Evolutionary conservation across 1,140 invertebrate genomes (phyloP).

Genomic region (Zophobas atratus): DNA sequence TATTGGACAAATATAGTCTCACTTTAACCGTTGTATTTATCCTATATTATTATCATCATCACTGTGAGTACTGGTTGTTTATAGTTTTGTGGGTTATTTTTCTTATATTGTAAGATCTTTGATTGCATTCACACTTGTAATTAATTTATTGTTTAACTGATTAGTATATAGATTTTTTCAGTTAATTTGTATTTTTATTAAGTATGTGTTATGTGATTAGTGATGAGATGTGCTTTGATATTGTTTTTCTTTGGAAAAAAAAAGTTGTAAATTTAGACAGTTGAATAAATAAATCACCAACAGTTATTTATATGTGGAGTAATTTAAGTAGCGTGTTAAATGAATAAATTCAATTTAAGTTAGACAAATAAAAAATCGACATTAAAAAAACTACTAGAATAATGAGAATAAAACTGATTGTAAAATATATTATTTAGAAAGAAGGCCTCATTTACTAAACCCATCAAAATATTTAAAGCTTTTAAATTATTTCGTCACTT

Average conservation of each 20-base stretch:
- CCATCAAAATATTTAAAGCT: too few species aligned
- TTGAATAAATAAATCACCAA: slow-evolving; percentile 19
- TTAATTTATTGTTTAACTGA: slow-evolving; percentile 23
- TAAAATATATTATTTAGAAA: too few species aligned
- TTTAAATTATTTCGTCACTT: too few species aligned
- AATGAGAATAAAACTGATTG: too few species aligned
- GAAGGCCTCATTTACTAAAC: too few species aligned
- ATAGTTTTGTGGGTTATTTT: slow-evolving; percentile 21
- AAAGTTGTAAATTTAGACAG: slow-evolving; percentile 18
- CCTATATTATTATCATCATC: slow-evolving; percentile 28
- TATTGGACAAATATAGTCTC: slow-evolving; percentile 36
- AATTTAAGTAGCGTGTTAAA: too few species aligned
- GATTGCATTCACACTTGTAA: not conserved
- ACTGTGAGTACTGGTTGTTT: slow-evolving; percentile 31
- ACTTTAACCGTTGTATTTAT: slow-evolving; percentile 33
- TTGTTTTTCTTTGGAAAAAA: slow-evolving; percentile 4
- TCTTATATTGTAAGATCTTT: slow-evolving; percentile 12
- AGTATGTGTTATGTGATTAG: slow-evolving; percentile 32
- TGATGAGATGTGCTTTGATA: slow-evolving; percentile 21
- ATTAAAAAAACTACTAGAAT: too few species aligned
- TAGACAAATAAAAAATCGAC: too few species aligned
- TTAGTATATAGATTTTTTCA: slow-evolving; percentile 1
- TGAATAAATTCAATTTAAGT: too few species aligned
- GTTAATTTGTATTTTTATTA: slow-evolving; percentile 20
- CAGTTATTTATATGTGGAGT: too few species aligned